Evolutionary conservation across 2,113 vertebrate species (phyloP).

Genomic region (Tylochromis polylepis): DNA sequence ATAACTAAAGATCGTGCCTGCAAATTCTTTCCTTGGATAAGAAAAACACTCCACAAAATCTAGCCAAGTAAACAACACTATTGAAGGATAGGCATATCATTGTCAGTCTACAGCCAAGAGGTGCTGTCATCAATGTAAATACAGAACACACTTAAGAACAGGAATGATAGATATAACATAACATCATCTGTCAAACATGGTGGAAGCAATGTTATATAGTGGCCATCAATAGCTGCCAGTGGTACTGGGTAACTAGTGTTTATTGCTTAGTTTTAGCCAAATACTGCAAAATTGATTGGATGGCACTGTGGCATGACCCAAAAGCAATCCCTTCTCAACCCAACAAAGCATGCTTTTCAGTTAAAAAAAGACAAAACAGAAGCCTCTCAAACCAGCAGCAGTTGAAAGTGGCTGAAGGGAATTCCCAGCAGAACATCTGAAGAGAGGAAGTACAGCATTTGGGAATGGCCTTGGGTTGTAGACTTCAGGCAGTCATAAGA

Average conservation of each 20-base stretch:
- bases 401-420: background rate
- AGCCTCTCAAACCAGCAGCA: background rate
- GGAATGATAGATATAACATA: background rate
- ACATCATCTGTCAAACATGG: background rate
- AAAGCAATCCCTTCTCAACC: background rate
- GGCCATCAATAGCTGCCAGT: background rate
- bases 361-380: background rate
- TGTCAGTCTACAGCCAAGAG: background rate
- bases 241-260: background rate
- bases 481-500: background rate
- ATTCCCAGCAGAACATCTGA: background rate
- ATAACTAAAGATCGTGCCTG: background rate
- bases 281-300: background rate
- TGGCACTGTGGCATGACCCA: background rate
- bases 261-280: background rate
- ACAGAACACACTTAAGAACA: background rate
- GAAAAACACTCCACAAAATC: background rate
- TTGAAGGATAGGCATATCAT: background rate
- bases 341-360: background rate
- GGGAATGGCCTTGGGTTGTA: background rate
- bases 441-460: background rate
- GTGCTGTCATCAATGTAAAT: background rate
- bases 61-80: background rate
- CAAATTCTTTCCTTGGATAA: background rate
- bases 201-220: background rate